A percentile compares a stretch with the other conserved stretches of the same genome.
Evolutionary conservation across 1,140 invertebrate species (phyloP).

Genomic region (Bombus balteatus): DNA sequence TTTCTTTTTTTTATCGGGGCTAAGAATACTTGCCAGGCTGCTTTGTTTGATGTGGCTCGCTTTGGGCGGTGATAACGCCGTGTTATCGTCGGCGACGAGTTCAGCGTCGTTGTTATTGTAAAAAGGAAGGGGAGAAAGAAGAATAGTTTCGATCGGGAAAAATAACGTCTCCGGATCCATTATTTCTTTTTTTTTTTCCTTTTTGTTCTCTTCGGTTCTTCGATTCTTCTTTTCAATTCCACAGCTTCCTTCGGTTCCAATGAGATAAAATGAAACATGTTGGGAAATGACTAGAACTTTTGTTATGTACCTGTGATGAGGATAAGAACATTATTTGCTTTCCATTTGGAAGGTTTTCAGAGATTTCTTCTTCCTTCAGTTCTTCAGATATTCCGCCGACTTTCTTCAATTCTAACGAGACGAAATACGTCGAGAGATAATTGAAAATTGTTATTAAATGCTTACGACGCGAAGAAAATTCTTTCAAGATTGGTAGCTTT

Average conservation of each 20-base stretch:
- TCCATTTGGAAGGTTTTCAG: not conserved
- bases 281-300: not conserved
- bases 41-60: conserved; percentile 34
- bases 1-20: conserved; percentile 17
- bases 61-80: conserved; percentile 23
- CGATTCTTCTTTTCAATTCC: not conserved
- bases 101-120: not conserved
- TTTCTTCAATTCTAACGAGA: not conserved
- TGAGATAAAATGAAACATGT: not conserved
- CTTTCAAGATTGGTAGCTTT: not conserved
- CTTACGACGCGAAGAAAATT: not conserved
- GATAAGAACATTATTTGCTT: too few relatives aligned
- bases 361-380: not conserved
- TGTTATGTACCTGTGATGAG: not conserved
- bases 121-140: not conserved
- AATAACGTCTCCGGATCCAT: not conserved
- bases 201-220: not conserved
- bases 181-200: not conserved
- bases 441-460: too few relatives aligned
- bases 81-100: not conserved
- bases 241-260: not conserved
- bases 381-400: not conserved
- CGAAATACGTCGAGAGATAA: not conserved
- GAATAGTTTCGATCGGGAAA: conserved; percentile 4
- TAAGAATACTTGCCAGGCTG: conserved; percentile 35